phyloP scores from a whole-genome alignment of 2,113 vertebrate genomes.

The western clawed frog (Xenopus tropicalis) region DNA sequence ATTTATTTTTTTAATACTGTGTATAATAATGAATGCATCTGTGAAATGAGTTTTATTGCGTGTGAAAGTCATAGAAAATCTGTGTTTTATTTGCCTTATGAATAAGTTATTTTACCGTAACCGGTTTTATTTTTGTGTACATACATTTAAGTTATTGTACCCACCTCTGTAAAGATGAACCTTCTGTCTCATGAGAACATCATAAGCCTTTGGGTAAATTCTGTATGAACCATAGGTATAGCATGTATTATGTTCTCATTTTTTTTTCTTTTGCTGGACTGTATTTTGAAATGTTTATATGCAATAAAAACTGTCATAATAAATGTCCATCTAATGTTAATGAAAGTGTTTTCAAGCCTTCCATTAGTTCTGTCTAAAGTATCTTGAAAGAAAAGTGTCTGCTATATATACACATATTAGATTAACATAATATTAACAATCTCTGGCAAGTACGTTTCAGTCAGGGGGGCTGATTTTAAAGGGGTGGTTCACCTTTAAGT shows the following conservation, averaged over 20 bases:
- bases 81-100: constrained; percentile 27
- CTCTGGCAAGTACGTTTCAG: too few species aligned
- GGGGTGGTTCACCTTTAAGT: too few species aligned
- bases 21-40: too few species aligned
- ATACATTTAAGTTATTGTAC: constrained; percentile 41
- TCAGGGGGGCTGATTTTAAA: too few species aligned
- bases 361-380: too few species aligned
- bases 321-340: constrained; percentile 53
- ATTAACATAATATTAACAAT: too few species aligned
- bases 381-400: too few species aligned
- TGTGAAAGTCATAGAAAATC: constrained; percentile 2
- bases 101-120: neutral
- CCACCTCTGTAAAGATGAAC: constrained; percentile 45
- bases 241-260: constrained; percentile 42
- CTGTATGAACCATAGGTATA: constrained; percentile 35
- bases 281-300: constrained; percentile 47
- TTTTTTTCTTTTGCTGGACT: constrained; percentile 49
- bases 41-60: too few species aligned
- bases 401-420: too few species aligned
- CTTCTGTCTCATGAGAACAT: constrained; percentile 18
- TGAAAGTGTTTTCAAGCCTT: neutral
- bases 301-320: constrained; percentile 54
- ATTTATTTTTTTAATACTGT: neutral
- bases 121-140: neutral
- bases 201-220: constrained; percentile 15